These are phyloP conservation scores for Drosophila dives DNA, from an alignment of 2,888 invertebrate species.

Conservation along the genomic window DNA sequence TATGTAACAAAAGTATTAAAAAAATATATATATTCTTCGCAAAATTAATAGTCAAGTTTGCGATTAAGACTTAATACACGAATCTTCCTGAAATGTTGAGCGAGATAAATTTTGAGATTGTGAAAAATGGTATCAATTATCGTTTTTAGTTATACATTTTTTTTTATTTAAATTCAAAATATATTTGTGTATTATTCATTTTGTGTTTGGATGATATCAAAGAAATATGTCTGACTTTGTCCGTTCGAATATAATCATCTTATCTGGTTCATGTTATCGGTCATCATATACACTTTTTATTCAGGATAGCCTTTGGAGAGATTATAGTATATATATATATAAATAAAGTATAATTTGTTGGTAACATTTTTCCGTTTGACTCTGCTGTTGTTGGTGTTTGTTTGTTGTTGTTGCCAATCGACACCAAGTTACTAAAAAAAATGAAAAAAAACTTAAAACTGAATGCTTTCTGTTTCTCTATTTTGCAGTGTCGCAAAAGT, in stretches of 20 bases:
- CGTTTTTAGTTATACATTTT: not conserved
- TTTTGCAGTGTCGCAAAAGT: conserved; percentile 83
- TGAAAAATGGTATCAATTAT: not conserved
- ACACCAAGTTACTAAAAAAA: conserved; percentile 18
- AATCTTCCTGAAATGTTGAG: not conserved
- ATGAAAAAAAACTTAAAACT: conserved; percentile 56
- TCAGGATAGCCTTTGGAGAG: not conserved
- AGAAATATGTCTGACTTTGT: not conserved
- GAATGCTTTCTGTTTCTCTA: conserved; percentile 78
- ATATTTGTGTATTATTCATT: not conserved
- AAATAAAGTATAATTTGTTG: not conserved
- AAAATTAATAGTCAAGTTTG: not conserved
- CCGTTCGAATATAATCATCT: conserved; percentile 1
- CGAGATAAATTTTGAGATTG: not conserved
- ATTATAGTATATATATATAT: not conserved
- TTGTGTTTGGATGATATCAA: not conserved
- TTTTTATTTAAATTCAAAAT: not conserved
- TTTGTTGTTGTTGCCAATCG: conserved; percentile 31
- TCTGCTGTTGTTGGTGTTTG: conserved; percentile 34
- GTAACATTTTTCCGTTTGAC: conserved; percentile 3
- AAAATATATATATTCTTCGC: not conserved
- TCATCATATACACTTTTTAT: not conserved
- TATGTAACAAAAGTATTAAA: conserved; percentile 4
- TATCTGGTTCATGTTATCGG: conserved; percentile 6
- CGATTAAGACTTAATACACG: not conserved